Evolutionary conservation across 2,888 invertebrate genomes (phyloP).

Genomic region (Agrilus mali): DNA sequence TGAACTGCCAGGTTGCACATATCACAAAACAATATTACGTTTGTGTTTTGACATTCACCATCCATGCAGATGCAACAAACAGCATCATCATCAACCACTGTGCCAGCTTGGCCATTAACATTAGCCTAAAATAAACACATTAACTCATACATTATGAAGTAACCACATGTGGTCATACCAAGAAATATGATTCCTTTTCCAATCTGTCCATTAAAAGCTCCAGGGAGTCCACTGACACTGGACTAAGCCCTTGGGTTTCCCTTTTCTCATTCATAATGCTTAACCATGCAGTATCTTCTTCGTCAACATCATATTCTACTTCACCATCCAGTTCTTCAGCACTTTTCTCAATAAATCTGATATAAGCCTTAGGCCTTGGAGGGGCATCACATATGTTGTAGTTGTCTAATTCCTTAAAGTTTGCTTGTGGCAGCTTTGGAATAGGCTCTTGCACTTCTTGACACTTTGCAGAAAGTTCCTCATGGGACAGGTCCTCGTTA

Average conservation of each 20-base stretch:
- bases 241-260: conserved; percentile 52
- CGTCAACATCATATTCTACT: conserved; percentile 94
- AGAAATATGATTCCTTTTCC: conserved; percentile 96
- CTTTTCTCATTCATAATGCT: conserved; percentile 77
- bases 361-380: conserved; percentile 75
- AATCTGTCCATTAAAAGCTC: conserved; percentile 95
- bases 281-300: conserved; percentile 94
- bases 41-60: conserved; percentile 96
- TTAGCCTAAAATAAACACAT: conserved; percentile 35
- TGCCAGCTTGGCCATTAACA: conserved; percentile 54
- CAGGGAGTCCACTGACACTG: conserved; percentile 78
- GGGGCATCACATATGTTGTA: conserved; percentile 76
- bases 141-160: not conserved
- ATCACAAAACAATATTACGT: conserved; percentile 97
- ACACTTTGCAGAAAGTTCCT: conserved; percentile 34
- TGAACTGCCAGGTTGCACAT: conserved; percentile 99
- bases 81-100: conserved; percentile 91
- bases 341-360: conserved; percentile 88
- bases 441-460: conserved; percentile 30
- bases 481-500: conserved; percentile 44
- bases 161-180: conserved; percentile 37
- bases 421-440: conserved; percentile 55
- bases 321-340: conserved; percentile 89
- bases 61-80: conserved; percentile 99
- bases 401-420: conserved; percentile 56